These are phyloP conservation scores for Anser brachyrhynchus DNA, from an alignment of 2,113 vertebrate genomes.

Conservation along the genomic window DNA sequence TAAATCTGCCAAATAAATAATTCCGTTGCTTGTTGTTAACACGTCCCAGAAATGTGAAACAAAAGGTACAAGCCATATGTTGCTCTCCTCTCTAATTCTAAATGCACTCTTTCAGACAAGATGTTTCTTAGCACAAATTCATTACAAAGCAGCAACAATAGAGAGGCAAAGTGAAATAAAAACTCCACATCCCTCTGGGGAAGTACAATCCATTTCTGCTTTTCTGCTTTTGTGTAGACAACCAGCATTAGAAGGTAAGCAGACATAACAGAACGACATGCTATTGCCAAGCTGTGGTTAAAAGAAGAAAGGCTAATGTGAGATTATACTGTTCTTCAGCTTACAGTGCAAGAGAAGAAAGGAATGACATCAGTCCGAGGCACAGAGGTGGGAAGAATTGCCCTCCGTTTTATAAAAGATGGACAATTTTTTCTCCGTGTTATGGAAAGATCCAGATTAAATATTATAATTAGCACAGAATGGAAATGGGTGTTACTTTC, in stretches of 20 bases:
- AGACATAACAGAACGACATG: rapidly evolving
- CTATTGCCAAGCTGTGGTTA: neutral
- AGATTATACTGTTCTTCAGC: neutral
- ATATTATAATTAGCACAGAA: neutral
- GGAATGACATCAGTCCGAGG: neutral
- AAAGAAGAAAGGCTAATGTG: neutral
- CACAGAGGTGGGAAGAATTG: neutral
- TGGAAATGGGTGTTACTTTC: neutral
- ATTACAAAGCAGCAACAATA: neutral
- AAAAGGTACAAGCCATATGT: neutral
- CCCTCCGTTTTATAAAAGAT: neutral
- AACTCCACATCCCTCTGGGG: neutral
- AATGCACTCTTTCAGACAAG: neutral
- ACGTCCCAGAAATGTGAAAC: neutral
- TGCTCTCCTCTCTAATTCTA: neutral
- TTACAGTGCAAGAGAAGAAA: neutral
- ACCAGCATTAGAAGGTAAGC: neutral
- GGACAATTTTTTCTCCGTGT: neutral
- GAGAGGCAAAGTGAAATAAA: neutral
- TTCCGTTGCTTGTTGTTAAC: neutral
- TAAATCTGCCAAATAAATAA: neutral
- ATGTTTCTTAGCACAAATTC: neutral
- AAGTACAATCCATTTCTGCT: neutral
- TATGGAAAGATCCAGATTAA: neutral
- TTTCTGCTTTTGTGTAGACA: neutral